These are phyloP conservation scores for Dicycla oo DNA, from an alignment of 2,888 invertebrate species.

Conservation along the genomic window DNA sequence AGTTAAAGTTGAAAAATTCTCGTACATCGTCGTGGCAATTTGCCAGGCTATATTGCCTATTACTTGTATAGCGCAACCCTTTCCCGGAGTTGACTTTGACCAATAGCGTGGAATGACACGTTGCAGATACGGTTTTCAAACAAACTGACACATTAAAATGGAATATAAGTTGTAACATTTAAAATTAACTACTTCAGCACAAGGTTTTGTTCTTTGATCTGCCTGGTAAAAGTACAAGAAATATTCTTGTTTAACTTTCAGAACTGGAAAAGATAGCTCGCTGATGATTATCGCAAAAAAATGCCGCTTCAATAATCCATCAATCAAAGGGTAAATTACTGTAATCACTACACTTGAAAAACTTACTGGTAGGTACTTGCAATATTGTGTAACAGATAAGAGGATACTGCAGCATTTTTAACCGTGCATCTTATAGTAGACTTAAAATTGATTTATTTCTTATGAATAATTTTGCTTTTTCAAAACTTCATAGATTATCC, in stretches of 20 bases:
- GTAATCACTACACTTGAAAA: background rate
- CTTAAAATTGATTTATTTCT: too few species aligned
- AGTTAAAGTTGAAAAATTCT: conserved; percentile 46
- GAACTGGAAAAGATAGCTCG: background rate
- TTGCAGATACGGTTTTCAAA: conserved; percentile 29
- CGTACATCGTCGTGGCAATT: conserved; percentile 43
- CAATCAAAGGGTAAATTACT: background rate
- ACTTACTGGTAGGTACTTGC: too few species aligned
- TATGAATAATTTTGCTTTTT: background rate
- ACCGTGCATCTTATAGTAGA: too few species aligned
- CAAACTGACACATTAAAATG: background rate
- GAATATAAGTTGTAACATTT: background rate
- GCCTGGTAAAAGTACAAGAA: background rate
- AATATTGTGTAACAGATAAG: too few species aligned
- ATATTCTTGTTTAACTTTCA: background rate
- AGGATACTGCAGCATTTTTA: too few species aligned
- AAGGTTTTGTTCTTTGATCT: background rate
- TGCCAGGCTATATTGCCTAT: conserved; percentile 55
- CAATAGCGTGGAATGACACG: conserved; percentile 44
- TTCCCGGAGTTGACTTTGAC: conserved; percentile 42
- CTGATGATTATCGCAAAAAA: too few species aligned
- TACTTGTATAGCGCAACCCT: conserved; percentile 34
- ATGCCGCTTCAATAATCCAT: background rate
- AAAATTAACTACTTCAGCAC: background rate
- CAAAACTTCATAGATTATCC: background rate